Conservation (phyloP, 2,113 vertebrate genomes). For the Gymnobelideus leadbeateri region DNA sequence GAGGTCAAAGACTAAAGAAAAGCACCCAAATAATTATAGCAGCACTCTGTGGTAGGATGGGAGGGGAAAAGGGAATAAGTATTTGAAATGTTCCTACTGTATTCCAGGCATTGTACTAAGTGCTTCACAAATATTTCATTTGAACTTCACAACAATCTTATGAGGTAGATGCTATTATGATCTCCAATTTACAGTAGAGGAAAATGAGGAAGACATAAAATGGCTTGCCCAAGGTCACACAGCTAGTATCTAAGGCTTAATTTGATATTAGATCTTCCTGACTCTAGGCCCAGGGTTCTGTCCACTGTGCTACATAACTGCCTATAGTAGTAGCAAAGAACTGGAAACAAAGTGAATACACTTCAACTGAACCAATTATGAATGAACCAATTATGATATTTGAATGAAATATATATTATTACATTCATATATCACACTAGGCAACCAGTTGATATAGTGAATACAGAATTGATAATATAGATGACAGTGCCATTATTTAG, state of each 20-base stretch:
- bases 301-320: neutral
- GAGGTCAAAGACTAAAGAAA: neutral
- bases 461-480: neutral
- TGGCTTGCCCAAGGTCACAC: neutral
- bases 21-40: neutral
- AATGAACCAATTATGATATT: neutral
- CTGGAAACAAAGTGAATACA: neutral
- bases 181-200: neutral
- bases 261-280: neutral
- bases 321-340: neutral
- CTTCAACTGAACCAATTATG: no score
- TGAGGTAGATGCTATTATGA: neutral
- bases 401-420: neutral
- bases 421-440: neutral
- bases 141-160: neutral
- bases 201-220: neutral
- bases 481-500: neutral
- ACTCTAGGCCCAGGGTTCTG: neutral
- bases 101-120: neutral
- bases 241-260: neutral
- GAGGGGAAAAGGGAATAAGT: neutral
- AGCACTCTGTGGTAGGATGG: neutral
- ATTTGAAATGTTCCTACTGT: neutral
- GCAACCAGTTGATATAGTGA: neutral
- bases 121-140: neutral